phyloP scores from a whole-genome alignment of 2,113 vertebrate genomes.

The Ariopsis seemanni region DNA sequence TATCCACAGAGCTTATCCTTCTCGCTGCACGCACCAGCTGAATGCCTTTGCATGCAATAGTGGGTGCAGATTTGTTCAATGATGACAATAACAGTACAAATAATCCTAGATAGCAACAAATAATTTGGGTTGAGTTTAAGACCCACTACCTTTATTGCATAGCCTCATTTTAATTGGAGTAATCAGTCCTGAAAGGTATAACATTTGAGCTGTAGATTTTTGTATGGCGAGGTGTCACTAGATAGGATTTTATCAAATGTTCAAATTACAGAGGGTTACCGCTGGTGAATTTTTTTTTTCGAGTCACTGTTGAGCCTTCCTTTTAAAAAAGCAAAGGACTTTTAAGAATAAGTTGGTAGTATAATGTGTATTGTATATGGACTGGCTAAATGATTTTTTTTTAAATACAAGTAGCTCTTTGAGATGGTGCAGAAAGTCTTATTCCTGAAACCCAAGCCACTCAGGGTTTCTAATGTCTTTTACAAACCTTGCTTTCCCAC shows the following conservation, averaged over 20 bases:
- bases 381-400: not conserved
- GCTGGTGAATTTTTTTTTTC: not conserved
- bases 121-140: not conserved
- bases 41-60: not conserved
- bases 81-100: not conserved
- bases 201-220: not conserved
- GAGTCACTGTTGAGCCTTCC: not conserved
- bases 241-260: too few species aligned
- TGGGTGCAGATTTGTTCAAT: not conserved
- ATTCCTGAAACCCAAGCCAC: not conserved
- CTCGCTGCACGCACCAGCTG: conserved; percentile 13
- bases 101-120: not conserved
- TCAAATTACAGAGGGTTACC: too few species aligned
- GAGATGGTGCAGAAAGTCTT: not conserved
- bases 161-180: not conserved
- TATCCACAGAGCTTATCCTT: conserved; percentile 48
- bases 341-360: not conserved
- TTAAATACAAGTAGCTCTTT: not conserved
- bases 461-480: not conserved
- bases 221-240: not conserved
- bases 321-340: not conserved
- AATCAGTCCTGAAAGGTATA: not conserved
- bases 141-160: not conserved
- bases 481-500: not conserved
- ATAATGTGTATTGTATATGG: not conserved